Evolutionary conservation across 1,140 invertebrate genomes (phyloP).

Genomic region (Ceratoteleas bidentatus): DNA sequence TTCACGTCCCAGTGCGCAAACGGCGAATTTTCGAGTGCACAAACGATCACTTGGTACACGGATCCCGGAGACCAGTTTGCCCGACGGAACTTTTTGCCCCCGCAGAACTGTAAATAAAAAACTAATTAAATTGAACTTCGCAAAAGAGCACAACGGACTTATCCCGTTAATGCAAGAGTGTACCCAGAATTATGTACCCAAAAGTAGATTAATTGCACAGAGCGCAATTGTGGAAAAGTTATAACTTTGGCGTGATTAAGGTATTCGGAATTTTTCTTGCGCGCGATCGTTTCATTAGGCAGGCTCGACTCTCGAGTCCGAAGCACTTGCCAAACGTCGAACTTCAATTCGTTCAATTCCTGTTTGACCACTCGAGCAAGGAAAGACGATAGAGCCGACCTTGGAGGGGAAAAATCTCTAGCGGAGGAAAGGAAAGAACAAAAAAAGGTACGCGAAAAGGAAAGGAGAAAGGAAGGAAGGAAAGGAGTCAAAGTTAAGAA

Average conservation of each 20-base stretch:
- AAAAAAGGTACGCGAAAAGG: conserved; percentile 20
- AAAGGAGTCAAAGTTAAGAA: conserved; percentile 47
- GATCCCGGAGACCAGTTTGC: too few relatives aligned
- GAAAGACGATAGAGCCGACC: conserved; percentile 56
- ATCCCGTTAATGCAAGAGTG: too few relatives aligned
- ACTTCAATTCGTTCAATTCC: conserved; percentile 66
- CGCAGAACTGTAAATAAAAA: too few relatives aligned
- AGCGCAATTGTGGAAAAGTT: conserved; percentile 1
- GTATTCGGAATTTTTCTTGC: conserved; percentile 29
- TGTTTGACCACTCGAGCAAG: conserved; percentile 64
- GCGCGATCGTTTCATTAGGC: conserved; percentile 46
- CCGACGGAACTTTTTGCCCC: too few relatives aligned
- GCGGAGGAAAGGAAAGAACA: conserved; percentile 16
- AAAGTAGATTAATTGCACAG: neutral
- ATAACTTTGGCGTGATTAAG: conserved; percentile 19
- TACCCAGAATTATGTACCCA: neutral
- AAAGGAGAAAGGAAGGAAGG: conserved; percentile 32
- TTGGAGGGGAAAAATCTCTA: conserved; percentile 37
- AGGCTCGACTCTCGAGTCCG: conserved; percentile 22
- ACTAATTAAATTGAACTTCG: too few relatives aligned
- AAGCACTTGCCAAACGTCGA: conserved; percentile 50
- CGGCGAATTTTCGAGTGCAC: too few relatives aligned
- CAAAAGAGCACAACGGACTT: too few relatives aligned
- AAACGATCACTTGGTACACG: too few relatives aligned
- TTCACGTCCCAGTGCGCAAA: too few relatives aligned